Conservation (phyloP, 2,888 invertebrate species). For the Drosophila mimetica region DNA sequence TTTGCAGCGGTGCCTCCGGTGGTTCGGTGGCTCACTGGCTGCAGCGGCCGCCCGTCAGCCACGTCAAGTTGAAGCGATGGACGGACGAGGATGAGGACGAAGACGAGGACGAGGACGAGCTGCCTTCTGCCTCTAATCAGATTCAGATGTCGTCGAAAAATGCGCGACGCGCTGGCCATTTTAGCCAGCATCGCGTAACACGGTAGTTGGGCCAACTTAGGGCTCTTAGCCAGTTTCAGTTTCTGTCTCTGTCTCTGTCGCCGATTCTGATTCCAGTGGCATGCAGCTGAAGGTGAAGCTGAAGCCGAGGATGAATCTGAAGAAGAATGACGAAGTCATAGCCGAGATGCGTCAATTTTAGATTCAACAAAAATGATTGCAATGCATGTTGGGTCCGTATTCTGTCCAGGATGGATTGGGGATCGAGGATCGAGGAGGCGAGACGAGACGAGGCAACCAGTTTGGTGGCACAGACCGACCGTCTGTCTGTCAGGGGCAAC, state of each 20-base stretch:
- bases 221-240: slow-evolving; percentile 12
- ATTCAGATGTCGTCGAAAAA: slow-evolving; percentile 80
- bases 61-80: slow-evolving; percentile 40
- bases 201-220: slow-evolving; percentile 59
- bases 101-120: slow-evolving; percentile 34
- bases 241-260: background rate
- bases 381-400: slow-evolving; percentile 69
- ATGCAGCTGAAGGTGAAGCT: slow-evolving; percentile 13
- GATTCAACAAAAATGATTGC: slow-evolving; percentile 80
- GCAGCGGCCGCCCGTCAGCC: slow-evolving; percentile 39
- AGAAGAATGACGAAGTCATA: slow-evolving; percentile 78
- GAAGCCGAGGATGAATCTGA: slow-evolving; percentile 20
- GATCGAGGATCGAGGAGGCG: slow-evolving; percentile 7
- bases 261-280: slow-evolving; percentile 11
- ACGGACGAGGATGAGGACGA: slow-evolving; percentile 41
- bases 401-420: slow-evolving; percentile 21
- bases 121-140: slow-evolving; percentile 66
- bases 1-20: slow-evolving; percentile 20
- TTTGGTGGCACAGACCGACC: slow-evolving; percentile 17
- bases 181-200: slow-evolving; percentile 74
- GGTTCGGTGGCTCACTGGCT: slow-evolving; percentile 17
- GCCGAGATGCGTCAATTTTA: slow-evolving; percentile 81
- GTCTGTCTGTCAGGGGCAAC: slow-evolving; percentile 70
- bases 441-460: slow-evolving; percentile 29
- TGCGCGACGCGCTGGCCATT: slow-evolving; percentile 79